Percentiles rank a stretch among this genome's conserved stretches.
Evolutionary conservation across 2,888 invertebrate species (phyloP).

Genomic region (Crocallis elinguaria): DNA sequence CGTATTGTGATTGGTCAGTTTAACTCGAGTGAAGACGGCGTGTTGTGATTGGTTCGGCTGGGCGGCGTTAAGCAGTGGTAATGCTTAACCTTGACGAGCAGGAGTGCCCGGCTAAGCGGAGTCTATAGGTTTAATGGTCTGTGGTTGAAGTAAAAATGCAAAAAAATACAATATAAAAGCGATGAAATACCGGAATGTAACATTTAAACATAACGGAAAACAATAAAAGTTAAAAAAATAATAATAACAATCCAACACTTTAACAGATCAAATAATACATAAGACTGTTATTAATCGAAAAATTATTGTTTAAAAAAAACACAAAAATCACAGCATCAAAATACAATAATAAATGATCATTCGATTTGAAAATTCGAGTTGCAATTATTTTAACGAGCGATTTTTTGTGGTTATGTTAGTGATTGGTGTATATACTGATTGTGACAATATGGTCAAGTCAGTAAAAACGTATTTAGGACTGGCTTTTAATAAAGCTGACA

Average conservation of each 20-base stretch:
- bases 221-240: not conserved
- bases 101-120: too few species aligned
- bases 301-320: not conserved
- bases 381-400: not conserved
- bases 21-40: too few species aligned
- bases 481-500: too few species aligned
- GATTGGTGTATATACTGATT: too few species aligned
- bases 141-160: conserved; percentile 1
- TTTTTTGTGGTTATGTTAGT: too few species aligned
- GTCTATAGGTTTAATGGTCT: too few species aligned
- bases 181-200: conserved; percentile 30
- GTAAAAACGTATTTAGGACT: too few species aligned
- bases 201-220: conserved; percentile 4
- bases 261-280: conserved; percentile 23
- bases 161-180: conserved; percentile 10
- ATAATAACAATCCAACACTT: conserved; percentile 13
- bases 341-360: conserved; percentile 1
- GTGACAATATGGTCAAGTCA: too few species aligned
- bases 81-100: too few species aligned
- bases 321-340: conserved; percentile 9
- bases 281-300: conserved; percentile 1
- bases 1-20: too few species aligned
- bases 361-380: not conserved
- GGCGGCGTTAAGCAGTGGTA: too few species aligned
- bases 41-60: too few species aligned